Evolutionary conservation across 2,797 vertebrate species (phyloP), one percentile per base, ranked within the genome.

Genomic region (Decapterus maruadsi): DNA sequence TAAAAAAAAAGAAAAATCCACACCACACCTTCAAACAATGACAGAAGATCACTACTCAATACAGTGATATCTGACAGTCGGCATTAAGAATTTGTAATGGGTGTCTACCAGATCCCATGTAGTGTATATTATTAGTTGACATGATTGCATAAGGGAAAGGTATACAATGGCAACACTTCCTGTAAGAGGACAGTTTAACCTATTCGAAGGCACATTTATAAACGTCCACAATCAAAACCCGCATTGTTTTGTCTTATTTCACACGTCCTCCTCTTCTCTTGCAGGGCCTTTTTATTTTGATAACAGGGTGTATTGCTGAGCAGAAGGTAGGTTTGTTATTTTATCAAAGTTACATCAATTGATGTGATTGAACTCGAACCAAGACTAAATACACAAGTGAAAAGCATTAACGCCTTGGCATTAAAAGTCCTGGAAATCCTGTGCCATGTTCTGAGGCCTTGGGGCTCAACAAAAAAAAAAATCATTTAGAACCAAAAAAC

Each of bases 281-380:
- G 19, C 78, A 96, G 96, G 96, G 96, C 4, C 61, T 96, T 59
- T 95, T 95, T 60, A 90, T 96, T 78, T 90, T 96, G 68, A 0
- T 96, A 22, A 94, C 93, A 9, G 94, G 93, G 2, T 92, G 89
- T 82, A 70, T 96, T 64, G 91, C 91, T 74, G 96, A 96, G 77
- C 91, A 89, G 77, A 95, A 94, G 93, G 96, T 96, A 90, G 1
- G 82, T 76, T 42, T 76, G 10, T 29, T 1, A 40, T 36, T 71
- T 72, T 38, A 42, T 31, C 3, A 42, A 6, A 5, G 40, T 43
- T 13, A 8, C 11, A 45, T 11, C 16, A 7, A 2, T 53, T 2
- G 2, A 48, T 72, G 14, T 14, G 67, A 55, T 29, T 74, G 13
- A 17, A 43, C 26, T 55, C 4, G 20, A 40, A 77, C 1, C 7